A percentile compares a stretch with the other conserved stretches of the same genome.
Conservation (phyloP, 2,113 vertebrate genomes). For the Dissostichus mawsoni region DNA sequence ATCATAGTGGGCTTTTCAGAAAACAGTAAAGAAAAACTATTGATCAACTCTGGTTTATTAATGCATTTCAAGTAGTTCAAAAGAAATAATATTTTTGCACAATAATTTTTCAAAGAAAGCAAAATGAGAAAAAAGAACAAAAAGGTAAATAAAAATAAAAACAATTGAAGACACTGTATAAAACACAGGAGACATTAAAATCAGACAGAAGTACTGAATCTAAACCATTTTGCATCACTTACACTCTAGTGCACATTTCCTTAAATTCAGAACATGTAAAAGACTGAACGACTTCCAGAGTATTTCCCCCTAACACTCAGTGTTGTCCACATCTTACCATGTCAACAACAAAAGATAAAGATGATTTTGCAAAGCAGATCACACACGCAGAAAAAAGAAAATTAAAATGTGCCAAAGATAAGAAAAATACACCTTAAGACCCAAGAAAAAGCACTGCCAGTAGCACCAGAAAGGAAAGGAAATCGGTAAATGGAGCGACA, state of each 20-base stretch:
- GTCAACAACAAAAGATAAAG: conserved; percentile 73
- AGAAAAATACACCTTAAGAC: conserved; percentile 72
- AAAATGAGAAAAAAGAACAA: conserved; percentile 61
- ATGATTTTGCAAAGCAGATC: conserved; percentile 75
- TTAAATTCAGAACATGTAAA: conserved; percentile 84
- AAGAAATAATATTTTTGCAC: conserved; percentile 89
- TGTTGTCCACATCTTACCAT: conserved; percentile 81
- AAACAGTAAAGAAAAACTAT: conserved; percentile 42
- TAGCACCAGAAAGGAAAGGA: conserved; percentile 82
- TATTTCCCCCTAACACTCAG: conserved; percentile 40
- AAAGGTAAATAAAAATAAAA: conserved; percentile 71
- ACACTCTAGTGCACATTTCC: conserved; percentile 91
- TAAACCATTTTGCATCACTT: conserved; percentile 80
- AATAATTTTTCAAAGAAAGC: conserved; percentile 92
- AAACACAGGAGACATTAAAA: conserved; percentile 94
- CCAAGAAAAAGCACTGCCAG: conserved; percentile 83
- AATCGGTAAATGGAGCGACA: conserved; percentile 66
- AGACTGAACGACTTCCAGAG: conserved; percentile 80
- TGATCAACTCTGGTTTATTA: conserved; percentile 94
- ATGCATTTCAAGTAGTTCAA: conserved; percentile 97
- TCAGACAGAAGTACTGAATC: conserved; percentile 90
- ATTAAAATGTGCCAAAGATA: conserved; percentile 77
- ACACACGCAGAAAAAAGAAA: conserved; percentile 77
- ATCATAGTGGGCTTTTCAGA: neutral
- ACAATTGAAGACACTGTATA: conserved; percentile 89